Base-by-base conservation (phyloP, 2,797 vertebrate genomes). In the Halcyon leucocephala region DNA sequence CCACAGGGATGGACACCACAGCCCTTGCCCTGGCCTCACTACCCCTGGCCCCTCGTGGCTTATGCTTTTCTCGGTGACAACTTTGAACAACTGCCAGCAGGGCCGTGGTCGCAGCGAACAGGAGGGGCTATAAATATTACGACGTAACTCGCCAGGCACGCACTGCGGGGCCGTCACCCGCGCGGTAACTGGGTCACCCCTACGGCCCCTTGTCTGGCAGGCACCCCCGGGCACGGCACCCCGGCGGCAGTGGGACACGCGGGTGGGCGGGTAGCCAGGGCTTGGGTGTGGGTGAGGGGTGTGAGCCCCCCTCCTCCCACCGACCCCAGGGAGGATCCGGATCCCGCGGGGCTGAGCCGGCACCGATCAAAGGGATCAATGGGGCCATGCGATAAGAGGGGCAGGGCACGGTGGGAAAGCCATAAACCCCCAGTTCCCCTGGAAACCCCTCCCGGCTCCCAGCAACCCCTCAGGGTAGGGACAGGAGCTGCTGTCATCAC, bases 41-140 rank as follows among this genome's bases (percentile, higher is more conserved):
- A 13, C 48, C 48, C 48, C 16, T 14, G 48, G 48, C 48, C 24
- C 25, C 13, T 26, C 13, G 25, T 49, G 48, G 54, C 42, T 61
- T 76, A 67, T 0, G 2, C 62, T 92, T 82, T 73, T 15, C 86
- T 85, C 67, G 49, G 2, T 87, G 93, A 93, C 78, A 52, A 2
- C 82, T 89, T 48, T 60, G 90, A 93, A 82, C 89, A 93, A 90
- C 96, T 94, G 95, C 93, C 81, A 79, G 86, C 5, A 6, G 74
- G 37, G 77, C 49, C 1, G 31, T 7, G 31, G 37, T 51, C 18
- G 29, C 35, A 12, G 44, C 14, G 12, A 20, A 58, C 1, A 3
- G 20, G 42, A 57, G 21, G 44, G 80, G 25, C 70, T 92, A 82
- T 82, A 92, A 96, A 96, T 90, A 93, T 20, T 8, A 29, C 41